Evolutionary conservation across 2,113 vertebrate genomes (phyloP).

Genomic region (Neolamprologus sp.): DNA sequence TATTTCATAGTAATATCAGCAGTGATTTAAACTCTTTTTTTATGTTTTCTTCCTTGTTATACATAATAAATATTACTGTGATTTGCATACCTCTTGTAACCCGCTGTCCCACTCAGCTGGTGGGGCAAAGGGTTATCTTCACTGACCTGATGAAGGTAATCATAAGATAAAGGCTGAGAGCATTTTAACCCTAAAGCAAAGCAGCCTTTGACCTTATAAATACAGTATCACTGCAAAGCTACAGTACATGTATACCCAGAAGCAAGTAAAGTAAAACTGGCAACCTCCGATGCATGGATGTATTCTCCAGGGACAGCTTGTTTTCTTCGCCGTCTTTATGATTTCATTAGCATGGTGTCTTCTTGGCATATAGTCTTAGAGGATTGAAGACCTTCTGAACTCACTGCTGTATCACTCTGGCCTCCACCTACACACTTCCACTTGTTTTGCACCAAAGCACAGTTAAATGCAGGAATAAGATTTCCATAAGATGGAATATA

Average conservation of each 20-base stretch:
- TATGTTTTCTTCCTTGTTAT: not conserved
- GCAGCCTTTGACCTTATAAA: not conserved
- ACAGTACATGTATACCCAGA: not conserved
- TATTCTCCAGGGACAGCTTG: not conserved
- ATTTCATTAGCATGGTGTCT: constrained; percentile 20
- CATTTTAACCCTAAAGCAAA: not conserved
- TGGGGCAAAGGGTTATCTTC: not conserved
- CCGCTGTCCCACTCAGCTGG: not conserved
- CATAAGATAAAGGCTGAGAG: not conserved
- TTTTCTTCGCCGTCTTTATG: constrained; percentile 4
- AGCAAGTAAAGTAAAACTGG: not conserved
- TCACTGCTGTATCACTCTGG: not conserved
- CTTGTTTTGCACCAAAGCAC: constrained; percentile 3
- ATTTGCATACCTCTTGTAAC: not conserved
- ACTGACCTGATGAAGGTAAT: constrained; percentile 18
- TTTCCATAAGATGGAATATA: not conserved
- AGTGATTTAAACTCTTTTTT: not conserved
- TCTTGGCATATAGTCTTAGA: constrained; percentile 21
- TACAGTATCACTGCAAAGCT: not conserved
- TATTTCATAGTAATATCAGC: not conserved
- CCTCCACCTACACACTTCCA: constrained; percentile 36
- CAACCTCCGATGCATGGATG: not conserved
- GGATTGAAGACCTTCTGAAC: constrained; percentile 16
- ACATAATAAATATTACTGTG: not conserved
- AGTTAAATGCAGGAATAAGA: not conserved